phyloP scores from a whole-genome alignment of 23 tunicate genomes.

The Trididemnum miniatum region DNA sequence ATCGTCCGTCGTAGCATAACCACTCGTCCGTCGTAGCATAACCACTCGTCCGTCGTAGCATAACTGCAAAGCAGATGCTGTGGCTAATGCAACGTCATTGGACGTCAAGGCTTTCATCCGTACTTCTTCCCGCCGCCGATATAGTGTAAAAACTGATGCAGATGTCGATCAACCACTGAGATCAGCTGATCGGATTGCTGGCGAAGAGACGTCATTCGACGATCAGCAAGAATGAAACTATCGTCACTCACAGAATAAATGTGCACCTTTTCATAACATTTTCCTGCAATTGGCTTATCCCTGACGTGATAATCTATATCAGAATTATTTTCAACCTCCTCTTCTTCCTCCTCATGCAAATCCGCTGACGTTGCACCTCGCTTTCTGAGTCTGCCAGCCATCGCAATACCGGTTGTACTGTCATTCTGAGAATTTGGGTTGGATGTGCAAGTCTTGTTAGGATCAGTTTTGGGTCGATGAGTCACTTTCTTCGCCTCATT shows the following conservation, averaged over 20 bases:
- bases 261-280: neutral
- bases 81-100: neutral
- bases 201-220: neutral
- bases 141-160: conserved; percentile 8
- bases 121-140: conserved; percentile 10
- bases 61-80: conserved; percentile 16
- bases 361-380: neutral
- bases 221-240: conserved; percentile 8
- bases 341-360: neutral
- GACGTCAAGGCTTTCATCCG: neutral
- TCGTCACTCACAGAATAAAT: neutral
- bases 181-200: conserved; percentile 17
- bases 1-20: no score
- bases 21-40: conserved; percentile 14
- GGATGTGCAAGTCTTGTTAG: neutral
- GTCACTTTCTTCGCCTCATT: neutral
- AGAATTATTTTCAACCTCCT: neutral
- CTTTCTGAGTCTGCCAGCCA: neutral
- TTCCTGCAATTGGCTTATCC: conserved; percentile 3
- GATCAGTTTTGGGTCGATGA: neutral
- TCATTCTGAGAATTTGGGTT: neutral
- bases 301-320: neutral
- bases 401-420: neutral
- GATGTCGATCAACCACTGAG: neutral
- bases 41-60: conserved; percentile 16